Conservation (phyloP, 2,888 invertebrate species). For the Lasiommata megera region DNA sequence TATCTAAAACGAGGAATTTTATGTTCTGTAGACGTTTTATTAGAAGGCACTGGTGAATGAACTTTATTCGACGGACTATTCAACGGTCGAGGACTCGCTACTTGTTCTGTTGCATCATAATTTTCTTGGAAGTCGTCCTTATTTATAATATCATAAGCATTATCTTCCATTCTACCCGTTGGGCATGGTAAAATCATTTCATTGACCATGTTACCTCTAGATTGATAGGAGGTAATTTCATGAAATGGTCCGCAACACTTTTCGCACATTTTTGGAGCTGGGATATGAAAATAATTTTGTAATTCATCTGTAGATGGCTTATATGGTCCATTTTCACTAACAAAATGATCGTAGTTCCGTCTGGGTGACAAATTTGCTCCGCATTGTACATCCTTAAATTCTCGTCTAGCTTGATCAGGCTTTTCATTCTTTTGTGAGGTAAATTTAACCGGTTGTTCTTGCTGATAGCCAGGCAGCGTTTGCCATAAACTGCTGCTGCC, state of each 20-base stretch:
- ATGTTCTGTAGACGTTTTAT: no score
- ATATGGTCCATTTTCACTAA: not conserved
- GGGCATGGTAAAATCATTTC: not conserved
- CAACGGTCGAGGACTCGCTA: not conserved
- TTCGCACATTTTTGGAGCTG: not conserved
- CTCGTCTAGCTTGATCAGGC: not conserved
- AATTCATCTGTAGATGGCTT: not conserved
- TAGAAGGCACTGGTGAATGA: not conserved
- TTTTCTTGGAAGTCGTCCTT: not conserved
- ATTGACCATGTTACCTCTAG: not conserved
- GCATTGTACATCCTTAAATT: not conserved
- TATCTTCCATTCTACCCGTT: not conserved
- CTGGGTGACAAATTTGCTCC: not conserved
- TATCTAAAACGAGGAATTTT: not conserved
- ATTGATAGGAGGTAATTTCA: not conserved
- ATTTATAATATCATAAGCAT: not conserved
- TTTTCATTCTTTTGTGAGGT: not conserved
- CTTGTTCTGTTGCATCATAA: not conserved
- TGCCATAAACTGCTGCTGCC: not conserved
- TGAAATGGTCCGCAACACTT: not conserved
- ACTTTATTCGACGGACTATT: not conserved
- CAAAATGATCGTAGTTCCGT: not conserved
- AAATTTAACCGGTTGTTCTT: not conserved
- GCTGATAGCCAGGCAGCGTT: not conserved
- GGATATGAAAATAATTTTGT: not conserved